phyloP scores from a whole-genome alignment of 2,113 vertebrate species.

The Regulus satrapa region DNA sequence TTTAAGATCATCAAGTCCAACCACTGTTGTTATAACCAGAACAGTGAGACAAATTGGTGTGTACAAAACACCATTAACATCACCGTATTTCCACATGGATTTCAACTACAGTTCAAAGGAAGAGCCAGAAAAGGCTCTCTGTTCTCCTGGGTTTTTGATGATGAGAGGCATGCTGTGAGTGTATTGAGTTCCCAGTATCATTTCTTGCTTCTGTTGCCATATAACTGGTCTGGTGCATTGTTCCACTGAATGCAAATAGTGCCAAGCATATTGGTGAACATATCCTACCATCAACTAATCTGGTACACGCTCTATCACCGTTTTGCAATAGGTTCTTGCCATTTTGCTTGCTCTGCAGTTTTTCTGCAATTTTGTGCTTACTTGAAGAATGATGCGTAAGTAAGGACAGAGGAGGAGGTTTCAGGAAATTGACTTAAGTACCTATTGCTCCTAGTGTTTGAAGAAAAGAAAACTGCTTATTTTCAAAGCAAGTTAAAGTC shows the following conservation, averaged over 20 bases:
- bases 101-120: not conserved
- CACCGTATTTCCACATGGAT: not conserved
- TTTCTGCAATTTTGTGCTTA: not conserved
- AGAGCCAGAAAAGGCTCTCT: not conserved
- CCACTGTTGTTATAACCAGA: not conserved
- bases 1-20: not conserved
- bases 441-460: not conserved
- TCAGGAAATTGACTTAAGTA: not conserved
- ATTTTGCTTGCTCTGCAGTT: not conserved
- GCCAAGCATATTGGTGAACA: not conserved
- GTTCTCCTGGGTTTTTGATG: not conserved
- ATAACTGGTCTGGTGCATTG: not conserved
- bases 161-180: not conserved
- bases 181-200: not conserved
- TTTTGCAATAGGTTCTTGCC: not conserved
- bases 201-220: not conserved
- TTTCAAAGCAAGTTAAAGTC: not conserved
- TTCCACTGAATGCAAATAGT: not conserved
- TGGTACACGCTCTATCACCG: not conserved
- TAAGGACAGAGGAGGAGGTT: not conserved
- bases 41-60: not conserved
- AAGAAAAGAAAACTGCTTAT: not conserved
- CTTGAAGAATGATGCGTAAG: not conserved
- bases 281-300: not conserved
- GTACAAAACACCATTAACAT: not conserved